Evolutionary conservation across 2,888 invertebrate species (phyloP).

Genomic region (Ligdia adustata): DNA sequence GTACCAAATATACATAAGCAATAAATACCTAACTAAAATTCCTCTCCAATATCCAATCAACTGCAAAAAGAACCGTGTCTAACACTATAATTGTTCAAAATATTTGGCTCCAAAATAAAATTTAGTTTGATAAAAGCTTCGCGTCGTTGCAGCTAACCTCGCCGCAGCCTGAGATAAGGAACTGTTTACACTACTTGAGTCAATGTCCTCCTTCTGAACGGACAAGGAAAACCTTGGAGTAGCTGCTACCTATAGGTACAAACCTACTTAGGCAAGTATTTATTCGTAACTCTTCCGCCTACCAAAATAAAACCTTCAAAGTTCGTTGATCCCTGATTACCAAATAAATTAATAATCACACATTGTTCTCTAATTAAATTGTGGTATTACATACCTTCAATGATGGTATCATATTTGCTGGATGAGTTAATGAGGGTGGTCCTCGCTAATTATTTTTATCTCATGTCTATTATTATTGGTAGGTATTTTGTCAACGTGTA

Average conservation of each 20-base stretch:
- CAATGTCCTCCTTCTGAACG: conserved; percentile 79
- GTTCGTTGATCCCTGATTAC: conserved; percentile 65
- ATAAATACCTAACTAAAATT: no score
- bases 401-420: conserved; percentile 22
- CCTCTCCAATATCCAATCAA: no score
- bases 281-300: conserved; percentile 57
- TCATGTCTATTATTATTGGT: neutral
- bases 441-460: conserved; percentile 5
- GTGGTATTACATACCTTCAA: conserved; percentile 18
- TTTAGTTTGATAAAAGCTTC: conserved; percentile 78
- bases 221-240: conserved; percentile 80
- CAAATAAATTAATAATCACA: conserved; percentile 44
- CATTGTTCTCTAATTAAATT: conserved; percentile 43
- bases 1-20: no score
- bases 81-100: conserved; percentile 34
- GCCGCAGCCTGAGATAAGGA: conserved; percentile 68
- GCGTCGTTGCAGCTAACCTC: conserved; percentile 66
- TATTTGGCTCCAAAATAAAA: conserved; percentile 23
- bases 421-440: conserved; percentile 12
- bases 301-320: conserved; percentile 53
- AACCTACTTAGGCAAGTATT: conserved; percentile 37
- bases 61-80: conserved; percentile 19
- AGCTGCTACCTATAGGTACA: conserved; percentile 35
- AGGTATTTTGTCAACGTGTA: no score
- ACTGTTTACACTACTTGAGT: conserved; percentile 83